Evolutionary conservation across 2,888 invertebrate species (phyloP), one percentile per base, ranked within the genome.

Genomic region (Lasioglossum marginatum): DNA sequence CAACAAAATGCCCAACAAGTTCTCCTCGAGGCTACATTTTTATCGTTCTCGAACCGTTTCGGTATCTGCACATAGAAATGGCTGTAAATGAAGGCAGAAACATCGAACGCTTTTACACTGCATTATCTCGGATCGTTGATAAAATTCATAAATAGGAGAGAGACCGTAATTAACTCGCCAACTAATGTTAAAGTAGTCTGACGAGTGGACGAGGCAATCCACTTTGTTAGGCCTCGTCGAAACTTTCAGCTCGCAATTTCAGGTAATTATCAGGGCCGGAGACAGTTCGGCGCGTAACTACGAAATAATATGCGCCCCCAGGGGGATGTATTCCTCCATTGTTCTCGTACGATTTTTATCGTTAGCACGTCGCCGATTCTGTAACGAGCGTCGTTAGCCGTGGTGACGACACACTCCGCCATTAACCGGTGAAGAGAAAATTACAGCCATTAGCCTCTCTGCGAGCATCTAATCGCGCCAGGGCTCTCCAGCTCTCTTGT

Each of bases 371-470:
- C 70, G 72, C 60, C 85, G 52, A 43, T 63, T 6, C 2, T 27
- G 73, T 68, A 77, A 87, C 77, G 79, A 87, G 74, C 70, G 45
- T 77, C 82, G 57, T 79, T 82, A 78, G 79, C 31, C 76, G 57
- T 68, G 79, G 81, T 70, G 79, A 84, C 79, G 83, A 84, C 76
- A 85, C 70, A 48, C 70, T 87, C 76, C 81, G 16, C 63, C 81
- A 70, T 90, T 87, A 85, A 86, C 84, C 79, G 48, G 72, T 66
- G 66, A 60, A 73, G 78, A 82, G 79, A 83, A 84, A 90, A 90
- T 89, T 86, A 89, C 85, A 68, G 85, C 80, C 73, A 84, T 90
- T 90, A 89, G 74, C 83, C 83, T 89, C 81, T 78, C 89, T 79
- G 31, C 66, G 66, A 89, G 83, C 84, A 79, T 89, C 82, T 90